These are phyloP conservation scores for Diaphora mendica DNA, from an alignment of 2,888 invertebrate genomes.

Conservation along the genomic window DNA sequence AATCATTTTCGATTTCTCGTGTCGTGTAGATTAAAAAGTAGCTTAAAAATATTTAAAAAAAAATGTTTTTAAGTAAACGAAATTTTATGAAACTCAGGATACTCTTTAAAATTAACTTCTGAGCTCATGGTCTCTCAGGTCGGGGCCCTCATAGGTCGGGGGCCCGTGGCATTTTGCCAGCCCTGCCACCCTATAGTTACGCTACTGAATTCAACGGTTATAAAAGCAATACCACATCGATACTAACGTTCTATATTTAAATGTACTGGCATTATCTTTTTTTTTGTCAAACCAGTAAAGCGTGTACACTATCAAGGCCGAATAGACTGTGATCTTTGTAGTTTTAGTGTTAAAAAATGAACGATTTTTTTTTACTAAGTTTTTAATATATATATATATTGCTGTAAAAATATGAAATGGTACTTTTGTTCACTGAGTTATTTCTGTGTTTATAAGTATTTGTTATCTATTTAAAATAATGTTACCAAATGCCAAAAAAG, in stretches of 20 bases:
- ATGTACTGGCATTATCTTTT: neutral
- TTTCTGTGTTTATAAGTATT: neutral
- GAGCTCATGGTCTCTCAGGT: no score
- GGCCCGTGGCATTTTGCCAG: no score
- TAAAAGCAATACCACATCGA: conserved; percentile 3
- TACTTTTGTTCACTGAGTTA: neutral
- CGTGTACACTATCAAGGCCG: neutral
- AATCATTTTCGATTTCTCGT: no score
- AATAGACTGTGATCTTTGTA: neutral
- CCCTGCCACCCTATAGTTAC: no score
- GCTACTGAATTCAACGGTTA: conserved; percentile 4
- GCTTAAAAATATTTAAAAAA: no score
- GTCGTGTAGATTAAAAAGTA: no score
- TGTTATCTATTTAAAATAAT: neutral
- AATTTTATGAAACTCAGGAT: no score
- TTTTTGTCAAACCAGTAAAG: neutral
- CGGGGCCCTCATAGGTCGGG: no score
- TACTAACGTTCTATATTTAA: conserved; percentile 4
- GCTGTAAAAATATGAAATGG: neutral
- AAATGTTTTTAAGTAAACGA: no score
- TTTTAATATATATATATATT: neutral
- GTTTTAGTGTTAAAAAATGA: neutral
- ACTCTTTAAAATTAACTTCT: no score
- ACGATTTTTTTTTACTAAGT: no score
- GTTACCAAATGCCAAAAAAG: neutral